phyloP scores from a whole-genome alignment of 2,113 vertebrate species.

The Cromileptes altivelis region DNA sequence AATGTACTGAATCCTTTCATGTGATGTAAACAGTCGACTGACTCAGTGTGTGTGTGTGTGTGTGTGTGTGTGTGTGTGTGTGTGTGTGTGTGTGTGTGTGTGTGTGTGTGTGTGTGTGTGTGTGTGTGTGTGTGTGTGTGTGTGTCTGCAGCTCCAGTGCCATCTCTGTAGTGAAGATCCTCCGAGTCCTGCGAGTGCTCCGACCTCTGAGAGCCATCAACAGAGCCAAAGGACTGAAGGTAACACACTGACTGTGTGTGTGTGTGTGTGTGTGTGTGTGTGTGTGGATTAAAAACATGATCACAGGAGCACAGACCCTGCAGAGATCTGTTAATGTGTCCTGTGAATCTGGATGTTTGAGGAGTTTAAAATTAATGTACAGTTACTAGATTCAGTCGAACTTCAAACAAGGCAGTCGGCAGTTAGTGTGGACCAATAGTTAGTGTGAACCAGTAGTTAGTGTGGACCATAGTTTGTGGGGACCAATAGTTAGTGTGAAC shows the following conservation, averaged over 20 bases:
- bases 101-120: constrained; percentile 1
- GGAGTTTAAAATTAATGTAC: no score
- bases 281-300: background rate
- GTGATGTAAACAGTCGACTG: background rate
- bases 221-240: constrained; percentile 95
- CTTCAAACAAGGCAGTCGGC: no score
- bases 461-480: no score
- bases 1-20: background rate
- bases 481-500: no score
- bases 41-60: background rate
- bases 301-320: no score
- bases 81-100: background rate
- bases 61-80: background rate
- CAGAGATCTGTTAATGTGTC: no score
- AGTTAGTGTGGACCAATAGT: no score
- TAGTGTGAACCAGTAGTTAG: no score
- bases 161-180: constrained; percentile 96
- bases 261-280: background rate
- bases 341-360: no score
- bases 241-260: constrained; percentile 56
- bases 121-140: background rate
- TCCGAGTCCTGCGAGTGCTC: constrained; percentile 91
- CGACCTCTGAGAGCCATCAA: constrained; percentile 94
- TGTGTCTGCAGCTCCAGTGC: constrained; percentile 89
- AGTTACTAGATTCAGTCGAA: no score